phyloP scores from a whole-genome alignment of 2,888 invertebrate species.

The Emmelina monodactyla region DNA sequence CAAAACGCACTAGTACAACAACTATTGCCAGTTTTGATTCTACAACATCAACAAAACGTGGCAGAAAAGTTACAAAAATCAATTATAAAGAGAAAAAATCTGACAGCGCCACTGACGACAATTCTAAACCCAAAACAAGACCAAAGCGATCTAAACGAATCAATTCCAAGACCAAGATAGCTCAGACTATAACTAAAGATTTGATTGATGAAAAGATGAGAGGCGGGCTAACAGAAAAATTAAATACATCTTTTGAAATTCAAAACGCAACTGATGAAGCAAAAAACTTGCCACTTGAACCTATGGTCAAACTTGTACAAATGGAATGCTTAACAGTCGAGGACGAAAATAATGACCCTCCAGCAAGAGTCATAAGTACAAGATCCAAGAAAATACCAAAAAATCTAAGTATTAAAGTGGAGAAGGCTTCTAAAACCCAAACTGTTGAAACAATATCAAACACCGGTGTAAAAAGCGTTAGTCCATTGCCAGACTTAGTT shows the following conservation, averaged over 20 bases:
- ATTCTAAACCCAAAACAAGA: constrained; percentile 11
- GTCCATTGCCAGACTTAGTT: constrained; percentile 40
- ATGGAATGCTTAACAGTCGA: constrained; percentile 29
- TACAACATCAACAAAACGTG: constrained; percentile 17
- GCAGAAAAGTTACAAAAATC: constrained; percentile 14
- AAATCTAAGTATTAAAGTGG: constrained; percentile 16
- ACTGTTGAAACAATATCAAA: constrained; percentile 14
- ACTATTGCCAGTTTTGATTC: constrained; percentile 22
- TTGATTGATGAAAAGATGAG: constrained; percentile 42
- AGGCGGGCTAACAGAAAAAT: constrained; percentile 20
- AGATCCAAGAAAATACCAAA: constrained; percentile 11
- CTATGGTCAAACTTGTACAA: constrained; percentile 17
- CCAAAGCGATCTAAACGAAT: constrained; percentile 17
- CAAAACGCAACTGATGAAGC: constrained; percentile 14
- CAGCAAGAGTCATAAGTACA: constrained; percentile 11
- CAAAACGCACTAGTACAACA: constrained; percentile 22
- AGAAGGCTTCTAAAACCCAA: background rate
- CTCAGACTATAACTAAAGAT: constrained; percentile 12
- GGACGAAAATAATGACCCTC: constrained; percentile 6
- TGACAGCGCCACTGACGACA: constrained; percentile 18
- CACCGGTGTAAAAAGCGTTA: constrained; percentile 27
- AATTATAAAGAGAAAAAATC: constrained; percentile 19
- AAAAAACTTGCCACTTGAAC: background rate
- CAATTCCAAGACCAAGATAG: constrained; percentile 11
- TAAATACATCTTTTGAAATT: constrained; percentile 31